These are phyloP conservation scores for Lota lota DNA, from an alignment of 2,113 vertebrate species.

Conservation along the genomic window DNA sequence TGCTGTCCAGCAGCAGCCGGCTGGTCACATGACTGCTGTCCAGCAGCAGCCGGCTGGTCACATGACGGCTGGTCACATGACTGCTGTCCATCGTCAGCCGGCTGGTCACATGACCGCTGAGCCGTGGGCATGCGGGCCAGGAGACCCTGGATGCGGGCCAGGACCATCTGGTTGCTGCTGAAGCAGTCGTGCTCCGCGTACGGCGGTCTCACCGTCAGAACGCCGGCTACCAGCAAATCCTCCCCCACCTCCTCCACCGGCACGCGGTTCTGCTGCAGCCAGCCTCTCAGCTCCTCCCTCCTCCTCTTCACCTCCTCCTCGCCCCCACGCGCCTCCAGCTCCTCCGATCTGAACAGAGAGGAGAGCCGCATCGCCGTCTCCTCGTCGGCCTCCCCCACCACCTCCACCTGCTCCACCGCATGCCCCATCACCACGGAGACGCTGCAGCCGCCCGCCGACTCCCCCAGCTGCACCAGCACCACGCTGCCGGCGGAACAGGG, in stretches of 20 bases:
- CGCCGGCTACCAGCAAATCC: background rate
- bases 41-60: no score
- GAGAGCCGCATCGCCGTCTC: background rate
- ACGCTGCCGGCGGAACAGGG: background rate
- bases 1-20: no score
- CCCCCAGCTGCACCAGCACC: background rate
- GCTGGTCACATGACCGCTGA: no score
- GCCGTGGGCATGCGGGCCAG: background rate
- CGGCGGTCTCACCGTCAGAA: background rate
- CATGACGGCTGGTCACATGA: background rate
- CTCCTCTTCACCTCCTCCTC: background rate
- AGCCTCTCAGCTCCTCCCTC: background rate
- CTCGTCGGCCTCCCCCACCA: background rate
- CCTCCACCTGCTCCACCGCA: background rate
- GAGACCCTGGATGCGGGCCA: background rate
- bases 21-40: background rate
- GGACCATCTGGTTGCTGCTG: slow-evolving; percentile 1
- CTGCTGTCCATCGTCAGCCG: no score
- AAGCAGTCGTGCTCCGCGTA: background rate
- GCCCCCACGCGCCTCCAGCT: background rate
- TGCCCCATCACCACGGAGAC: background rate
- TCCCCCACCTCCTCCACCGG: background rate
- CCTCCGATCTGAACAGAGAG: background rate
- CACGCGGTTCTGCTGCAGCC: slow-evolving; percentile 1
- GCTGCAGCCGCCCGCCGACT: background rate